Conservation (phyloP, 35 echinoderm and acorn worm genomes). For the Ptychodera flava region DNA sequence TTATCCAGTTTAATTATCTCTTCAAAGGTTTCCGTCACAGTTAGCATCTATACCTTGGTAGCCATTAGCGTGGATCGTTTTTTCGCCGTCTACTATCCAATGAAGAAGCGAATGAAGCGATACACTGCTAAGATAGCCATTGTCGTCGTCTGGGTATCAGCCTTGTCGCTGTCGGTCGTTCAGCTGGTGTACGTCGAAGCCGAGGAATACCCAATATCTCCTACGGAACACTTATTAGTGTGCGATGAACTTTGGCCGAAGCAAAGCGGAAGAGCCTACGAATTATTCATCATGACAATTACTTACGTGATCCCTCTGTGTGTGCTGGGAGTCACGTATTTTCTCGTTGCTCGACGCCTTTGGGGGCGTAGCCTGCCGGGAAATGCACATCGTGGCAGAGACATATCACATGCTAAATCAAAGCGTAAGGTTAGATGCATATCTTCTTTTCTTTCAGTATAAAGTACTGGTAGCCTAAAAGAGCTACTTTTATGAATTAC, state of each 20-base stretch:
- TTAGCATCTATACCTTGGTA: conserved; percentile 65
- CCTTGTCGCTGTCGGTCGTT: conserved; percentile 37
- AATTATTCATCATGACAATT: conserved; percentile 43
- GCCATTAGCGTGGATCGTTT: conserved; percentile 71
- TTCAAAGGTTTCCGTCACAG: conserved; percentile 71
- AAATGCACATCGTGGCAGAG: conserved; percentile 64
- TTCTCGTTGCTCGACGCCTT: conserved; percentile 48
- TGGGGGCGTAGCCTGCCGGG: conserved; percentile 80
- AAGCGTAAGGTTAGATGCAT: conserved; percentile 60
- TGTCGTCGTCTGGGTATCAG: conserved; percentile 50
- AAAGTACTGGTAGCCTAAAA: too few species aligned
- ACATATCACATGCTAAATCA: conserved; percentile 47
- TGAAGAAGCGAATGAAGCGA: conserved; percentile 44
- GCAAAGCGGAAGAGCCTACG: conserved; percentile 33
- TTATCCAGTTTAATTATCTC: too few species aligned
- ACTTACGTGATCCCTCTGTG: conserved; percentile 47
- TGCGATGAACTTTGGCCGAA: conserved; percentile 36
- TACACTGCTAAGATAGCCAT: conserved; percentile 52
- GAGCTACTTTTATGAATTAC: too few species aligned
- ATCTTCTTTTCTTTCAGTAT: not conserved
- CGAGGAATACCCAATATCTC: conserved; percentile 6
- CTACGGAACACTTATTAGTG: not conserved
- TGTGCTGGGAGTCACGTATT: conserved; percentile 65
- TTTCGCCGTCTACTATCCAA: conserved; percentile 64
- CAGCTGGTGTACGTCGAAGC: conserved; percentile 40